These are phyloP conservation scores for Mesorhabditis sp. DNA, from an alignment of 2,888 invertebrate genomes.

Conservation along the genomic window DNA sequence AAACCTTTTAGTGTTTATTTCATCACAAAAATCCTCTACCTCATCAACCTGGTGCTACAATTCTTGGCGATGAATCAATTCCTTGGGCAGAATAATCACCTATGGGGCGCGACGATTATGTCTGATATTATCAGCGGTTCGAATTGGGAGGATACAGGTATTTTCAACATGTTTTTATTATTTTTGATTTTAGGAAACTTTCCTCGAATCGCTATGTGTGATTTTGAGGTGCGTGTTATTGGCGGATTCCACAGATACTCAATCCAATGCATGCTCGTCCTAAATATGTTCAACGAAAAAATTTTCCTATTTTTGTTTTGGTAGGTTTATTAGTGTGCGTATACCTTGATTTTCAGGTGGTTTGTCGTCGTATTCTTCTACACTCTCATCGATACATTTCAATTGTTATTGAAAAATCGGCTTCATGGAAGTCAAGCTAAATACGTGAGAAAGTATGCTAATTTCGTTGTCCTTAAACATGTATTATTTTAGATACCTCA, in stretches of 20 bases:
- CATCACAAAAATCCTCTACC: conserved; percentile 50
- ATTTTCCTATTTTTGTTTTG: conserved; percentile 52
- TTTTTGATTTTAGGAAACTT: conserved; percentile 37
- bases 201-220: conserved; percentile 54
- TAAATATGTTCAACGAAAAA: conserved; percentile 56
- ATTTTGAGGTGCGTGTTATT: conserved; percentile 44
- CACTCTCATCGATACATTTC: conserved; percentile 25
- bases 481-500: not conserved
- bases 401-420: not conserved
- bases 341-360: conserved; percentile 5
- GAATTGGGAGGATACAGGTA: conserved; percentile 50
- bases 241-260: conserved; percentile 40
- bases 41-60: conserved; percentile 50
- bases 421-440: not conserved
- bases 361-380: conserved; percentile 29
- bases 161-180: not conserved
- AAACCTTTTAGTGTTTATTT: conserved; percentile 41
- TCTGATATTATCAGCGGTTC: conserved; percentile 46
- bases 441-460: not conserved
- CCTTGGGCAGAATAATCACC: conserved; percentile 43
- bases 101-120: conserved; percentile 49
- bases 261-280: conserved; percentile 38
- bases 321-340: conserved; percentile 24
- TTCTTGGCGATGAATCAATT: conserved; percentile 53
- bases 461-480: not conserved